phyloP scores from a whole-genome alignment of 2,113 vertebrate species.

The Mastomys coucha region DNA sequence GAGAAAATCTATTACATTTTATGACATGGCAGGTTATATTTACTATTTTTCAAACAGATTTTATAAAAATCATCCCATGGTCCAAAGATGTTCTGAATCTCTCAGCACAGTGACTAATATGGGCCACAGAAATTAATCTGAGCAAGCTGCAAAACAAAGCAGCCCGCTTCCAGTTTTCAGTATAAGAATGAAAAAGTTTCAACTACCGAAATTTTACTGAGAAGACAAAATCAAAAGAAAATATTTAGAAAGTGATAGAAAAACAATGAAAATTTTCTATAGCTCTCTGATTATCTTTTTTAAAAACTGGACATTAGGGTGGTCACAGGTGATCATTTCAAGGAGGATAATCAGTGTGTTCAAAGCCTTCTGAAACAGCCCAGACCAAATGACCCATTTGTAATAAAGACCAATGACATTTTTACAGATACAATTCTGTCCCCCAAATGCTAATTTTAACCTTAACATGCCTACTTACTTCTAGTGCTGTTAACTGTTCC shows the following conservation, averaged over 20 bases:
- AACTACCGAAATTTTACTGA: constrained; percentile 63
- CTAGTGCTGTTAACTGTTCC: constrained; percentile 54
- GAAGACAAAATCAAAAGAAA: constrained; percentile 66
- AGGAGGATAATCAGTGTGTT: constrained; percentile 39
- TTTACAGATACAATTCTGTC: constrained; percentile 50
- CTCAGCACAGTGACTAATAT: constrained; percentile 41
- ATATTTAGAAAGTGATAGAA: constrained; percentile 58
- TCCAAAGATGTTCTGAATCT: constrained; percentile 23
- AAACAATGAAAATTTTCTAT: constrained; percentile 42
- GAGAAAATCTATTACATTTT: constrained; percentile 62
- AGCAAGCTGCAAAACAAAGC: constrained; percentile 62
- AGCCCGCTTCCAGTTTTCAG: constrained; percentile 49
- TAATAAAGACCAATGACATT: constrained; percentile 63
- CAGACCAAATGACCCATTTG: constrained; percentile 61
- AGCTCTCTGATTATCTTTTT: constrained; percentile 67
- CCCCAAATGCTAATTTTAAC: constrained; percentile 58
- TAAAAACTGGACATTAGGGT: constrained; percentile 8
- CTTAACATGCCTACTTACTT: constrained; percentile 54
- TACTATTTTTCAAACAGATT: constrained; percentile 58
- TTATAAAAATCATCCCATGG: constrained; percentile 52
- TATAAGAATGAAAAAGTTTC: constrained; percentile 61
- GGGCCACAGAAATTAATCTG: constrained; percentile 48
- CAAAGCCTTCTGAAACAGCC: constrained; percentile 66
- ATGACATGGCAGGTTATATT: not conserved
- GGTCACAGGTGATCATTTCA: constrained; percentile 63